These are phyloP conservation scores for Alaudala cheleensis DNA, from an alignment of 2,113 vertebrate species.

Conservation along the genomic window DNA sequence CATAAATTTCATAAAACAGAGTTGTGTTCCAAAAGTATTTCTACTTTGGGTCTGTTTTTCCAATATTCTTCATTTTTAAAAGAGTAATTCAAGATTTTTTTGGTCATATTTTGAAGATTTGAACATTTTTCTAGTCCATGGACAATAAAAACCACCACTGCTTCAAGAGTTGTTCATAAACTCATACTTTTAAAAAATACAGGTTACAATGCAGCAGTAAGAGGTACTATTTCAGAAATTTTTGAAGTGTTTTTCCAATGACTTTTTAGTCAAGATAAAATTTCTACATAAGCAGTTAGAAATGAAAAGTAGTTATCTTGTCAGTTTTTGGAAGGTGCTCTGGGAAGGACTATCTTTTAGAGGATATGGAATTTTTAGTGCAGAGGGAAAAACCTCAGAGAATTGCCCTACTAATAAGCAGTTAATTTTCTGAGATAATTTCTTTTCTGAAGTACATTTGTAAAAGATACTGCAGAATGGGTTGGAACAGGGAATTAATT, in stretches of 20 bases:
- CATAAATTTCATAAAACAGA: not conserved
- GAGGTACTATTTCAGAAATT: not conserved
- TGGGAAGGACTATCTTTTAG: not conserved
- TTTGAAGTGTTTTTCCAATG: not conserved
- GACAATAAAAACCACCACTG: not conserved
- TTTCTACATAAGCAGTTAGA: not conserved
- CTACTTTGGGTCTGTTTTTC: not conserved
- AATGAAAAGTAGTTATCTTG: not conserved
- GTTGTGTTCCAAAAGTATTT: not conserved
- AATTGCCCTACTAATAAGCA: not conserved
- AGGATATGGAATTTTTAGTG: not conserved
- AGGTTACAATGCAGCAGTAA: not conserved
- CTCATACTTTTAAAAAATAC: not conserved
- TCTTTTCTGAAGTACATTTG: not conserved
- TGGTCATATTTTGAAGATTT: not conserved
- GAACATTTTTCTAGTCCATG: not conserved
- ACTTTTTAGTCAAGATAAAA: not conserved
- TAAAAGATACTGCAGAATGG: not conserved
- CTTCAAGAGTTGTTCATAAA: not conserved
- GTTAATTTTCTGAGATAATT: not conserved
- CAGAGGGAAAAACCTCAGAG: not conserved
- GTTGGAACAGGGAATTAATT: not conserved
- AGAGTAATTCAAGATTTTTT: not conserved
- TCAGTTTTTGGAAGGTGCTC: not conserved
- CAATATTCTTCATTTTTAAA: slow-evolving; percentile 1